Evolutionary conservation across 2,888 invertebrate species (phyloP).

Genomic region (Imbricaverruca yamaguchii): DNA sequence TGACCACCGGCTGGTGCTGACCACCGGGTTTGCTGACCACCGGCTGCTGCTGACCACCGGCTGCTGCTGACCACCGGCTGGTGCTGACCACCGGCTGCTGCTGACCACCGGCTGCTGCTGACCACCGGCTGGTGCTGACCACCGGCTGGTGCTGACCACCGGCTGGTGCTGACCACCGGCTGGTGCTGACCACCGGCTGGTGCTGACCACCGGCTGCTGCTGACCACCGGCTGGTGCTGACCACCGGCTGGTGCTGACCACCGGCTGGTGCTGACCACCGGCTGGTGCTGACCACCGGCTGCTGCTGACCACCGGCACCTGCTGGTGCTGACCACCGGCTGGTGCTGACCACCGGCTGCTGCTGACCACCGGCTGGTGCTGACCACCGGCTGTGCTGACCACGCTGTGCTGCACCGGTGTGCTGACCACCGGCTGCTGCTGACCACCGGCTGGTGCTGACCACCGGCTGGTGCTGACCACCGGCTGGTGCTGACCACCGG

Average conservation of each 20-base stretch:
- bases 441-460: background rate
- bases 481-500: background rate
- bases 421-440: background rate
- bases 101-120: background rate
- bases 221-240: background rate
- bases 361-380: background rate
- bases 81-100: background rate
- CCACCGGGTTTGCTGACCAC: no score
- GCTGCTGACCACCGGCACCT: background rate
- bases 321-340: background rate
- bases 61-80: background rate
- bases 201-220: no score
- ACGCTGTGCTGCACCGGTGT: no score
- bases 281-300: background rate
- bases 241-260: background rate
- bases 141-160: background rate
- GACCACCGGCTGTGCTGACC: no score
- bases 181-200: no score
- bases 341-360: background rate
- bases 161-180: background rate
- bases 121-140: background rate
- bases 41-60: background rate
- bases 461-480: background rate
- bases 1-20: no score
- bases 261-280: background rate